Evolutionary conservation across 2,888 invertebrate genomes (phyloP).

Genomic region (Stenodema calcarata): DNA sequence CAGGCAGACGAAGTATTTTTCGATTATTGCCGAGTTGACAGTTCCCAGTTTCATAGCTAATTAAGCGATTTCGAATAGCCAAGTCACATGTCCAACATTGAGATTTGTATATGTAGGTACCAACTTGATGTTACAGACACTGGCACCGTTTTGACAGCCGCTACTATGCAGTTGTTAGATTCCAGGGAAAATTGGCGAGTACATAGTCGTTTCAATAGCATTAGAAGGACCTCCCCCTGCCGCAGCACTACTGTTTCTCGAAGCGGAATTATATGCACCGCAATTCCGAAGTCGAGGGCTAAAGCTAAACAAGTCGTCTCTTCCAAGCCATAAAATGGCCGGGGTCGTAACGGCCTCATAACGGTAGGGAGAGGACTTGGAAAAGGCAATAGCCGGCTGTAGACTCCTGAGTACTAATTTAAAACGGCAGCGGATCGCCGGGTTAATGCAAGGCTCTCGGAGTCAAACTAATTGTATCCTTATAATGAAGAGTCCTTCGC

Average conservation of each 20-base stretch:
- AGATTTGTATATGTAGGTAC: no score
- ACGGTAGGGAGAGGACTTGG: neutral
- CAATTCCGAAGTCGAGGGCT: neutral
- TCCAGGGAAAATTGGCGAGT: neutral
- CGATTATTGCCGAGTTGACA: no score
- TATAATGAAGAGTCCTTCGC: conserved; percentile 14
- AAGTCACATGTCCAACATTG: no score
- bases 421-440: conserved; percentile 1
- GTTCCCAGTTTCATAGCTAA: no score
- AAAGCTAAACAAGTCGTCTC: conserved; percentile 6
- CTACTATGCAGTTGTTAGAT: neutral
- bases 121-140: neutral
- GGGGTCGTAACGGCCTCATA: neutral
- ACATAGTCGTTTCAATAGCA: neutral
- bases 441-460: neutral
- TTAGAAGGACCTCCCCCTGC: neutral
- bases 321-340: neutral
- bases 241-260: neutral
- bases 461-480: conserved; percentile 16
- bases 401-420: neutral
- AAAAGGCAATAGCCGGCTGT: neutral
- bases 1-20: no score
- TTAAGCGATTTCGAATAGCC: no score
- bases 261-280: neutral
- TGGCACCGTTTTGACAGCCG: neutral